Evolutionary conservation across 2,888 invertebrate genomes (phyloP), one percentile per base, ranked within the genome.

Genomic region (Agonopterix subpropinquella): DNA sequence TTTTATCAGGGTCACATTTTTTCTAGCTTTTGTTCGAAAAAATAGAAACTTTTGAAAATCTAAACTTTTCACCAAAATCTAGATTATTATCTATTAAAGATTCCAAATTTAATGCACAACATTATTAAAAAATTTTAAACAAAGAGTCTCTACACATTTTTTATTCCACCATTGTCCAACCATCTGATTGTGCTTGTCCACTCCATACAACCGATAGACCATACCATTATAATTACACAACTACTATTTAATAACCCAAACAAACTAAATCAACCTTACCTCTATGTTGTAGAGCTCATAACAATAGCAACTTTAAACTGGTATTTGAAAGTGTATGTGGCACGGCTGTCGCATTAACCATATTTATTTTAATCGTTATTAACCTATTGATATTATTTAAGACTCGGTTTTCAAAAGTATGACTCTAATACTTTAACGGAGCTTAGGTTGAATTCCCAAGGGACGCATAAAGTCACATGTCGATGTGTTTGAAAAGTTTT

Each of bases 131-230:
- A 28, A 28, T 5, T 7, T 28, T 1, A 28, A 28, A 5, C 7
- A 5, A 28, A 7, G 28, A 28, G 5, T 28, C 28, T 28, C 28
- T 28, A 28, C 28, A 5, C 28, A n/a, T 10, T 62, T 65, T 53
- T 46, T 57, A 53, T 58, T 59, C 52, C 49, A 53, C 59, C 63
- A 71, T 74, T 77, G 78, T 77, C 75, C 76, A 73, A 70, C 69
- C 76, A 77, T 78, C 79, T 67, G 78, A 79, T 79, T 76, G 72
- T 68, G 67, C 66, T 61, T 65, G 69, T 70, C 65, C 73, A 65
- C 59, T 62, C 55, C 61, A 61, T 65, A 70, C 70, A 66, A 67
- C 64, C 68, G 65, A 46, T 49, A 46, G 36, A 13, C 58, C 47
- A 48, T 51, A 56, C 58, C 51, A 61, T 62, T 61, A 43, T 7